Conservation (phyloP, 2,113 vertebrate genomes). For the Circaetus cinerascens region DNA sequence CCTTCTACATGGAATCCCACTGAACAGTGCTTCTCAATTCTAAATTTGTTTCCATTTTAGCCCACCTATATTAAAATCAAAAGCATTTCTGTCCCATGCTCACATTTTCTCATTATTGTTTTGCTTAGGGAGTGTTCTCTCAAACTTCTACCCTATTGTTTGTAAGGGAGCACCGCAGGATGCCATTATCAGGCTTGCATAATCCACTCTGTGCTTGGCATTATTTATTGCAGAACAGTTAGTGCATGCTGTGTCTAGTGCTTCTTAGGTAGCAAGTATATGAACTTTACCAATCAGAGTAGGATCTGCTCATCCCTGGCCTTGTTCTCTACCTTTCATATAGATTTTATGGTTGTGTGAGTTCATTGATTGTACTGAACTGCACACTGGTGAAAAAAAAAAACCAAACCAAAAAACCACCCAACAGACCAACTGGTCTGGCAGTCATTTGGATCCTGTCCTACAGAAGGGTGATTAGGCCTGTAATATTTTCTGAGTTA, state of each 20-base stretch:
- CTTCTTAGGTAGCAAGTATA: neutral
- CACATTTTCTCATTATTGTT: neutral
- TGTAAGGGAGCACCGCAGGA: neutral
- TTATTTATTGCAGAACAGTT: neutral
- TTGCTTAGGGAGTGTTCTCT: neutral
- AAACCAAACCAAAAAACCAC: too few relatives aligned
- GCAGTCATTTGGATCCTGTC: neutral
- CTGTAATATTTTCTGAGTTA: neutral
- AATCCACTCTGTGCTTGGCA: neutral
- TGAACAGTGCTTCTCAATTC: accelerated
- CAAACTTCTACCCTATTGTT: neutral
- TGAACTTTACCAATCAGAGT: neutral
- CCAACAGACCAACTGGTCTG: neutral
- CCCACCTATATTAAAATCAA: too few relatives aligned
- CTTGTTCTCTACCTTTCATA: neutral
- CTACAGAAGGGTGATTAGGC: neutral
- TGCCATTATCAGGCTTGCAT: neutral
- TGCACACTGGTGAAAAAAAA: neutral
- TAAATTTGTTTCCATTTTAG: too few relatives aligned
- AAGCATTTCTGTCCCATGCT: too few relatives aligned
- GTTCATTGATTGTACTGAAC: neutral
- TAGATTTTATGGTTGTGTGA: neutral
- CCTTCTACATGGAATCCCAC: neutral
- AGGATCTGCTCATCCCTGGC: neutral
- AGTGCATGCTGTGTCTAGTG: neutral